Conservation (phyloP, 2,113 vertebrate genomes). For the Puntigrus tetrazona region DNA sequence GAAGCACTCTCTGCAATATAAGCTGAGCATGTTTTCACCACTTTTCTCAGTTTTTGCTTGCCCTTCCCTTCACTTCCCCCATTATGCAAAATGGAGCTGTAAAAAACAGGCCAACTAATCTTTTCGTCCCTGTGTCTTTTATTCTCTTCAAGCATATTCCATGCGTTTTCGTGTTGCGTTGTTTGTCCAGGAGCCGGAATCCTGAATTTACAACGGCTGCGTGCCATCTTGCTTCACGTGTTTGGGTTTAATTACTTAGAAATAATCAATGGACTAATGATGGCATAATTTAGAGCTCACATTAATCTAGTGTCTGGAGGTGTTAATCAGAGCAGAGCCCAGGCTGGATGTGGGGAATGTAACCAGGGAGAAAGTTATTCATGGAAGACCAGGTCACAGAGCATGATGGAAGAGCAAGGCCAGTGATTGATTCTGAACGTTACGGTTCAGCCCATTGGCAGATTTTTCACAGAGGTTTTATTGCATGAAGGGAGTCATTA, state of each 20-base stretch:
- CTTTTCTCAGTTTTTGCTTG: conserved; percentile 31
- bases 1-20: conserved; percentile 26
- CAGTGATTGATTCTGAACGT: conserved; percentile 20
- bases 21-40: conserved; percentile 38
- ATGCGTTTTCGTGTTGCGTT: background rate
- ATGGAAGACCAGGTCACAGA: conserved; percentile 36
- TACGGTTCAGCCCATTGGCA: background rate
- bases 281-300: conserved; percentile 63
- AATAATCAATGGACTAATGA: conserved; percentile 70
- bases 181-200: conserved; percentile 2
- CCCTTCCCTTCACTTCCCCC: conserved; percentile 38
- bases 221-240: conserved; percentile 40
- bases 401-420: conserved; percentile 39
- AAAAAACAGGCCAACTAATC: conserved; percentile 34
- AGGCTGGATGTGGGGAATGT: conserved; percentile 54
- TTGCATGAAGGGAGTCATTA: background rate
- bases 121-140: conserved; percentile 25
- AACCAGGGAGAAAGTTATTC: conserved; percentile 50
- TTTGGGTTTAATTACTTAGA: conserved; percentile 66
- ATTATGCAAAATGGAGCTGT: conserved; percentile 51
- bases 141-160: conserved; percentile 30
- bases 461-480: background rate
- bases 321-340: conserved; percentile 65
- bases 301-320: conserved; percentile 63
- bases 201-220: conserved; percentile 49